Evolutionary conservation across 1,140 invertebrate species (phyloP).

Genomic region (Bombus breviceps): DNA sequence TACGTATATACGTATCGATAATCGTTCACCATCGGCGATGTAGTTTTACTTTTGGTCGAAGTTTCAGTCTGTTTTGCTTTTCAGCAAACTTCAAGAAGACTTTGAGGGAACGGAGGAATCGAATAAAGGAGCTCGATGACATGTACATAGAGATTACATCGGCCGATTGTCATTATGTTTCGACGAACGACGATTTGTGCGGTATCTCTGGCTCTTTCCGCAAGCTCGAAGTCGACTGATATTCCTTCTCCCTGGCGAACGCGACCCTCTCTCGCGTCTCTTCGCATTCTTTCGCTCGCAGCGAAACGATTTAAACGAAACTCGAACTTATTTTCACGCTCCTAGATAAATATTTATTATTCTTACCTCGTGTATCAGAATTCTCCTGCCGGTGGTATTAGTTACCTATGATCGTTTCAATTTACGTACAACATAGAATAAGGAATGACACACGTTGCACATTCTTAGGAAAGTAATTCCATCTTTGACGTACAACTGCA

Average conservation of each 20-base stretch:
- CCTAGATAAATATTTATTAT: conserved; percentile 27
- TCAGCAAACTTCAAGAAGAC: conserved; percentile 86
- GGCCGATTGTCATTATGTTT: conserved; percentile 84
- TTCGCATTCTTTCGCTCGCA: neutral
- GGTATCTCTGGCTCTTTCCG: conserved; percentile 90
- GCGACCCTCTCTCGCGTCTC: neutral
- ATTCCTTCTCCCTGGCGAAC: neutral
- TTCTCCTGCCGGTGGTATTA: conserved; percentile 74
- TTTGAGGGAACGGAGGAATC: conserved; percentile 85
- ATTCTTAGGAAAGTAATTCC: neutral
- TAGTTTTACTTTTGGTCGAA: neutral
- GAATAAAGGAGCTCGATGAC: conserved; percentile 89
- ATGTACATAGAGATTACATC: conserved; percentile 89
- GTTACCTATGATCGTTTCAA: conserved; percentile 71
- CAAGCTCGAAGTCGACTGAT: conserved; percentile 91
- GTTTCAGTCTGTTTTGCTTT: conserved; percentile 36
- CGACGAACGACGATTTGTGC: conserved; percentile 85
- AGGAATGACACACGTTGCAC: neutral
- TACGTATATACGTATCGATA: conserved; percentile 64
- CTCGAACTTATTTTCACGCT: neutral
- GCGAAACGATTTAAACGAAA: too few species aligned
- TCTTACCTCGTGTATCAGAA: conserved; percentile 5
- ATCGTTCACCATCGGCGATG: neutral
- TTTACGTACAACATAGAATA: conserved; percentile 19
- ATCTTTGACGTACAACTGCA: neutral